phyloP scores from a whole-genome alignment of 2,888 invertebrate genomes.

The Torymus aiolomorphi region DNA sequence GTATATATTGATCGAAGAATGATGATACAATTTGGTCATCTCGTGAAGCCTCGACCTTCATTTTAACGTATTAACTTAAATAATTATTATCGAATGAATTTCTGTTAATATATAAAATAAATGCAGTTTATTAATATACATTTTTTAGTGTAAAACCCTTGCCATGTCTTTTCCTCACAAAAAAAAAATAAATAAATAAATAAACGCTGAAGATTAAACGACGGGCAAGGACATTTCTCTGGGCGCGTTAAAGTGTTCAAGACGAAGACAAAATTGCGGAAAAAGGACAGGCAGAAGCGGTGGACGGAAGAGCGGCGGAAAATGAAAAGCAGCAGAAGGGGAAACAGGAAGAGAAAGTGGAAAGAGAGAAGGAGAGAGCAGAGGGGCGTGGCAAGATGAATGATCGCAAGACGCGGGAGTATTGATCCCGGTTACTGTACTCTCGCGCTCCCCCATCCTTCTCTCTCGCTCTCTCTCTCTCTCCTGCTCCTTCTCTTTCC shows the following conservation, averaged over 20 bases:
- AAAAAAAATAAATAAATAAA: too few relatives aligned
- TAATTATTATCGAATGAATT: too few relatives aligned
- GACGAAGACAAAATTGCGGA: not conserved
- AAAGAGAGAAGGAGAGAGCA: constrained; percentile 62
- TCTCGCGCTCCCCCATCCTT: constrained; percentile 63
- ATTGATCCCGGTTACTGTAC: constrained; percentile 74
- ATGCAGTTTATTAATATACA: too few relatives aligned
- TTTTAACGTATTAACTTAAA: too few relatives aligned
- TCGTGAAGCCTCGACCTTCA: too few relatives aligned
- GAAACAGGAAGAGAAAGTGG: constrained; percentile 50
- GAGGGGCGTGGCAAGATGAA: constrained; percentile 76
- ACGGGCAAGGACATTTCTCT: too few relatives aligned
- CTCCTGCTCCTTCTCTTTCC: constrained; percentile 58
- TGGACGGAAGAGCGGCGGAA: not conserved
- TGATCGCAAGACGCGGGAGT: constrained; percentile 76
- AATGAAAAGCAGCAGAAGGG: constrained; percentile 47
- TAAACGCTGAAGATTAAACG: too few relatives aligned
- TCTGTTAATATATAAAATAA: too few relatives aligned
- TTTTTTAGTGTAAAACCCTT: too few relatives aligned
- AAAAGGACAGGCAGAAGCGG: not conserved
- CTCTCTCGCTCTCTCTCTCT: constrained; percentile 63
- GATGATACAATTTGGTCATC: too few relatives aligned
- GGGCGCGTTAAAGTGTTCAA: not conserved
- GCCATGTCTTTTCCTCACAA: too few relatives aligned
- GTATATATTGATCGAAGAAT: too few relatives aligned